Conservation (phyloP, 2,888 invertebrate species). For the Odontothrips loti region DNA sequence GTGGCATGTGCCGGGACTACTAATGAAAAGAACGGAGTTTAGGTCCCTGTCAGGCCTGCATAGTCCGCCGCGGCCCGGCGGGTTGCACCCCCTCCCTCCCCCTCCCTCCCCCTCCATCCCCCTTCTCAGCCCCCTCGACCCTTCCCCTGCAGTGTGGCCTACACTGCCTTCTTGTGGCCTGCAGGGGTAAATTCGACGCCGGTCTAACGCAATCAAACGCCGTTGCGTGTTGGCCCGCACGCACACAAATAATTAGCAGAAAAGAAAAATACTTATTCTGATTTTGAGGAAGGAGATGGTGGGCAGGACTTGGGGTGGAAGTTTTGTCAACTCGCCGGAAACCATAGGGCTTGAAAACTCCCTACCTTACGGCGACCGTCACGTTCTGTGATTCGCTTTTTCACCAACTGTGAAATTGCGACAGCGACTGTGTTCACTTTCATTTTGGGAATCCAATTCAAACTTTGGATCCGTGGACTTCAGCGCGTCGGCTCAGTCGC, state of each 20-base stretch:
- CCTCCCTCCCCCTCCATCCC: neutral
- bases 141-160: too few species aligned
- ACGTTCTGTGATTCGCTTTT: neutral
- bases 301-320: too few species aligned
- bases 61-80: neutral
- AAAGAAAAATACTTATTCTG: too few species aligned
- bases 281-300: too few species aligned
- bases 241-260: too few species aligned
- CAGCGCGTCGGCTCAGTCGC: neutral
- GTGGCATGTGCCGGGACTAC: constrained; percentile 7
- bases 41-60: neutral
- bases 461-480: neutral
- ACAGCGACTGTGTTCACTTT: neutral
- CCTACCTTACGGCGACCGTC: neutral
- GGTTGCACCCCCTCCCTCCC: neutral
- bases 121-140: neutral
- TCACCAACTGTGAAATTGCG: neutral
- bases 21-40: neutral
- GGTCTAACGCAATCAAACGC: too few species aligned
- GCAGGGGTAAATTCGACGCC: too few species aligned
- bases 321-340: too few species aligned
- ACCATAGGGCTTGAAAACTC: neutral
- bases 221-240: too few species aligned
- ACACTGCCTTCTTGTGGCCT: too few species aligned
- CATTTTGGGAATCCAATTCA: neutral